Conservation (phyloP, 1,140 invertebrate species). For the Maconellicoccus hirsutus region DNA sequence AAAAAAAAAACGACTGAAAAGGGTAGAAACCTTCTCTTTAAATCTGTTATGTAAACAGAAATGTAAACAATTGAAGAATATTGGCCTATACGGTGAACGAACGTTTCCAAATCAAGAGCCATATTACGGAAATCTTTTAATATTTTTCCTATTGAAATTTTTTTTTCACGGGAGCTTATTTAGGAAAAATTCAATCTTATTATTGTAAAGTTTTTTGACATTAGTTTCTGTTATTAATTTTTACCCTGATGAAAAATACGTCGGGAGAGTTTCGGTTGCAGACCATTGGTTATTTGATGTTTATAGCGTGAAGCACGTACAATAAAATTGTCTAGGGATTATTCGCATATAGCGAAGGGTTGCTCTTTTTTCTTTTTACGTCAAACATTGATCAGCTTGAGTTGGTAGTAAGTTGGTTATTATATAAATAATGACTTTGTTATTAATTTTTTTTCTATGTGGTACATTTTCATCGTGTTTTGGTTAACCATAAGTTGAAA, state of each 20-base stretch:
- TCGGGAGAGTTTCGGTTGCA: too few species aligned
- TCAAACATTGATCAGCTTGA: neutral
- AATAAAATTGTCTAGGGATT: constrained; percentile 1
- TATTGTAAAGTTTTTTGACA: neutral
- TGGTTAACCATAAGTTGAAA: too few species aligned
- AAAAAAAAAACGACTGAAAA: neutral
- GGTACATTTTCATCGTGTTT: too few species aligned
- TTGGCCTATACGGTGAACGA: neutral
- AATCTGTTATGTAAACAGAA: constrained; percentile 12
- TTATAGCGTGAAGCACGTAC: neutral
- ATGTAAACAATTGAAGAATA: constrained; percentile 9
- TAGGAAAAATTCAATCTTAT: neutral
- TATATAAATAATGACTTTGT: neutral
- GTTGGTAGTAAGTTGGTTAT: neutral
- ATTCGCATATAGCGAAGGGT: neutral
- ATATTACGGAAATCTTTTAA: constrained; percentile 12
- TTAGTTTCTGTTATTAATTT: neutral
- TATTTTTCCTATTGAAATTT: constrained; percentile 11
- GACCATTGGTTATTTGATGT: neutral
- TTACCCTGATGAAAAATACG: too few species aligned
- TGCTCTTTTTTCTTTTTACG: neutral
- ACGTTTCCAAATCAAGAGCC: constrained; percentile 4
- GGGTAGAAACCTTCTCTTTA: constrained; percentile 9
- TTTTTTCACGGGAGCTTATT: neutral
- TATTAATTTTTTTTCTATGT: neutral